A percentile compares a stretch with the other conserved stretches of the same genome.
These are phyloP conservation scores for Pipistrellus kuhlii DNA, from an alignment of 2,797 vertebrate species.

Conservation along the genomic window DNA sequence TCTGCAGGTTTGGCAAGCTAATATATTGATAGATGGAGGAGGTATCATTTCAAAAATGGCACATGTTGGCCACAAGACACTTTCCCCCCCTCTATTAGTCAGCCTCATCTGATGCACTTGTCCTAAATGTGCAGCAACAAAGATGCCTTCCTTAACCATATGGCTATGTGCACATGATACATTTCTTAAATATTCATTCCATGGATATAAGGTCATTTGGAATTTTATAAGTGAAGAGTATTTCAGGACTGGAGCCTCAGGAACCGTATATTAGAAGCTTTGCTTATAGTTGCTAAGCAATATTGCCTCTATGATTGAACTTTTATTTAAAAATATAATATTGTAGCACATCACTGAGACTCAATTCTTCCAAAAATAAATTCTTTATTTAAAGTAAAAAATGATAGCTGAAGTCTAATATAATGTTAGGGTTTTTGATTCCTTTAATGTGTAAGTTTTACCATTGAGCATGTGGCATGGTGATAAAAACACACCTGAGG, in stretches of 20 bases:
- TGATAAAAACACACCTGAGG: not conserved
- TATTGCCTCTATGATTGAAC: not conserved
- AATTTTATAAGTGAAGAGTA: conserved; percentile 58
- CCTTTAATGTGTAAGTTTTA: not conserved
- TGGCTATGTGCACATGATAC: not conserved
- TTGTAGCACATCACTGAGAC: not conserved
- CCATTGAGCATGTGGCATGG: not conserved
- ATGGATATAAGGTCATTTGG: not conserved
- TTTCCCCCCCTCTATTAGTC: not conserved
- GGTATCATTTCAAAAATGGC: not conserved
- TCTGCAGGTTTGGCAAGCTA: not conserved
- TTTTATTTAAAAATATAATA: conserved; percentile 32
- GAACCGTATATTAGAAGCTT: not conserved
- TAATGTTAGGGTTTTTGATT: not conserved
- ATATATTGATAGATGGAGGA: not conserved
- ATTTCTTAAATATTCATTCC: conserved; percentile 8
- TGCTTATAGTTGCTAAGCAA: conserved; percentile 27
- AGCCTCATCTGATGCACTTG: not conserved
- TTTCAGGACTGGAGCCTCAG: not conserved
- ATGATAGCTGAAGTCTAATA: not conserved
- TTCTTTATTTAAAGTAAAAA: not conserved
- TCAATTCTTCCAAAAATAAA: not conserved
- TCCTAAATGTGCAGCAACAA: not conserved
- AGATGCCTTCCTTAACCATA: not conserved
- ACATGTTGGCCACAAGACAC: not conserved